phyloP scores from a whole-genome alignment of 2,113 vertebrate species.

The Lamprotornis superbus region DNA sequence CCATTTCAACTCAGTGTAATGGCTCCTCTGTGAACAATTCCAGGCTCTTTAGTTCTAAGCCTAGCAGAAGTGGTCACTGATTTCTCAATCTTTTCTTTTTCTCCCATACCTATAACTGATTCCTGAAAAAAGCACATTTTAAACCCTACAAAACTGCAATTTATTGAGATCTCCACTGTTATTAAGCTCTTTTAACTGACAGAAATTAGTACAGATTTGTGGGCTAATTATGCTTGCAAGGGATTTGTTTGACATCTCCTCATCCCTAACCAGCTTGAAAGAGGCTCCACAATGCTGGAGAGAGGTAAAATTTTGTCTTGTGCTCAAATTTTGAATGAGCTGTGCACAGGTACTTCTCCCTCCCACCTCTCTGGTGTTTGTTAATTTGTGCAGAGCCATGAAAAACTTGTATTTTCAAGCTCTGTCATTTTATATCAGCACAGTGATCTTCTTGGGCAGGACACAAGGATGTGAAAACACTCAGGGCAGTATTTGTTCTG shows the following conservation, averaged over 20 bases:
- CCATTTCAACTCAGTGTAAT: neutral
- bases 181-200: neutral
- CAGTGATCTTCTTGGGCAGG: neutral
- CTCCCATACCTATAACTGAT: neutral
- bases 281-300: rapidly evolving
- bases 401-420: neutral
- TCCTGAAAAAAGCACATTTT: neutral
- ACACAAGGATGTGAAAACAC: neutral
- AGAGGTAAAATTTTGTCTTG: too few relatives aligned
- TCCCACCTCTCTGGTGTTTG: neutral
- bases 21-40: neutral
- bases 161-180: neutral
- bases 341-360: rapidly evolving
- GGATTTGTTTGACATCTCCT: neutral
- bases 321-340: neutral
- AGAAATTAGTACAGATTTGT: neutral
- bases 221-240: neutral
- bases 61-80: neutral
- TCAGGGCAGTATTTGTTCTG: neutral
- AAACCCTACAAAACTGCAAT: neutral
- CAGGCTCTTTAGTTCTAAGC: neutral
- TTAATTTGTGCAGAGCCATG: neutral
- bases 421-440: neutral
- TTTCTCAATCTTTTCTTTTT: neutral
- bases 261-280: neutral